Conservation (phyloP, 2,888 invertebrate genomes). For the Tetragonisca angustula region DNA sequence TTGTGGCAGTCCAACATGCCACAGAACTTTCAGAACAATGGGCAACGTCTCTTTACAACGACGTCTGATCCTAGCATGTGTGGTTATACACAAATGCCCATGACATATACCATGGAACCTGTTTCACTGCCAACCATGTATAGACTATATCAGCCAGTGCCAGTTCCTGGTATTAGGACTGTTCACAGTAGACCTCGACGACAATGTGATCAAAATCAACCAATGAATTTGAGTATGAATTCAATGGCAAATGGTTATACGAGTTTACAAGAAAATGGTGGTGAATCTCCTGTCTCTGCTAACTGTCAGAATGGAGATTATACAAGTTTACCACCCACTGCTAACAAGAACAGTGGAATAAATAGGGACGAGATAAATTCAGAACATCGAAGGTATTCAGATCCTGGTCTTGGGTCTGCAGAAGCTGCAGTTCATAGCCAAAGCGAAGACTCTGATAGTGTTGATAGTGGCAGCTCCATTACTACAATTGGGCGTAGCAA, state of each 20-base stretch:
- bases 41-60: constrained; percentile 85
- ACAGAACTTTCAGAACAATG: constrained; percentile 71
- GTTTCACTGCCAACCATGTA: constrained; percentile 87
- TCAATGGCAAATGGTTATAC: constrained; percentile 75
- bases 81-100: constrained; percentile 82
- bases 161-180: constrained; percentile 74
- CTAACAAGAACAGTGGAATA: constrained; percentile 85
- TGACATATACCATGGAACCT: constrained; percentile 86
- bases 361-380: constrained; percentile 85
- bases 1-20: constrained; percentile 74
- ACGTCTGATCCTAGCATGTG: constrained; percentile 84
- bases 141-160: constrained; percentile 85
- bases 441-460: constrained; percentile 86
- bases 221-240: constrained; percentile 43
- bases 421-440: constrained; percentile 84
- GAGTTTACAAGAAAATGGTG: constrained; percentile 76
- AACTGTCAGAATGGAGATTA: constrained; percentile 84
- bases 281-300: constrained; percentile 67
- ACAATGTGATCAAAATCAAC: constrained; percentile 65
- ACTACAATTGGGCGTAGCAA: constrained; percentile 86
- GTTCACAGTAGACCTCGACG: constrained; percentile 71
- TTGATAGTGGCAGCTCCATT: constrained; percentile 83
- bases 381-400: constrained; percentile 88
- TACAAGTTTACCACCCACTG: constrained; percentile 90
- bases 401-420: constrained; percentile 87